A percentile compares a stretch with the other conserved stretches of the same genome.
phyloP scores from a whole-genome alignment of 2,888 invertebrate genomes.

The Agrotis puta region DNA sequence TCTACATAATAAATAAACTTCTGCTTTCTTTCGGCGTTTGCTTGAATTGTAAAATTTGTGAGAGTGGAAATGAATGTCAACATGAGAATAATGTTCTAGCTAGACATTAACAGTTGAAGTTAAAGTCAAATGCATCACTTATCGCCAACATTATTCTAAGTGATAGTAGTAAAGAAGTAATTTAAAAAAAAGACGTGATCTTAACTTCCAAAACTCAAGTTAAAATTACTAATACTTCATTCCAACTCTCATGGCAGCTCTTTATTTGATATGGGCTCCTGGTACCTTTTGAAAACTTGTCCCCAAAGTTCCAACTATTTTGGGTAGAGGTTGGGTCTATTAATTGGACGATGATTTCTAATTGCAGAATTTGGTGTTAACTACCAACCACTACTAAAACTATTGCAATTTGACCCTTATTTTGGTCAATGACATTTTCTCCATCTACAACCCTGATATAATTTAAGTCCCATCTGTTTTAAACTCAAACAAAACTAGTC shows the following conservation, averaged over 20 bases:
- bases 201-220: neutral
- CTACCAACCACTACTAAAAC: constrained; percentile 33
- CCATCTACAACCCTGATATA: constrained; percentile 8
- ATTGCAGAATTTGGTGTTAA: constrained; percentile 35
- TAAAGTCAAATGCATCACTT: constrained; percentile 15
- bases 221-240: constrained; percentile 6
- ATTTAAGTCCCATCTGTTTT: constrained; percentile 2
- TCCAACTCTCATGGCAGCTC: neutral
- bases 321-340: neutral
- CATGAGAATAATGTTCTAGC: neutral
- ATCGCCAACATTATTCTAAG: constrained; percentile 12
- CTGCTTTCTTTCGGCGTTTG: too few species aligned
- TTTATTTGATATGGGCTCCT: constrained; percentile 27
- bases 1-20: too few species aligned
- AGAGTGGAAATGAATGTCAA: neutral
- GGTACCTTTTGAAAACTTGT: constrained; percentile 2
- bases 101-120: neutral
- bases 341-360: constrained; percentile 36
- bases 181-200: constrained; percentile 21
- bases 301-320: constrained; percentile 5
- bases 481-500: neutral
- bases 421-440: constrained; percentile 20
- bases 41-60: neutral
- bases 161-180: neutral
- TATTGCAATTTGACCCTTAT: constrained; percentile 34